Evolutionary conservation across 2,888 invertebrate genomes (phyloP).

Genomic region (Mechanitis messenoides): DNA sequence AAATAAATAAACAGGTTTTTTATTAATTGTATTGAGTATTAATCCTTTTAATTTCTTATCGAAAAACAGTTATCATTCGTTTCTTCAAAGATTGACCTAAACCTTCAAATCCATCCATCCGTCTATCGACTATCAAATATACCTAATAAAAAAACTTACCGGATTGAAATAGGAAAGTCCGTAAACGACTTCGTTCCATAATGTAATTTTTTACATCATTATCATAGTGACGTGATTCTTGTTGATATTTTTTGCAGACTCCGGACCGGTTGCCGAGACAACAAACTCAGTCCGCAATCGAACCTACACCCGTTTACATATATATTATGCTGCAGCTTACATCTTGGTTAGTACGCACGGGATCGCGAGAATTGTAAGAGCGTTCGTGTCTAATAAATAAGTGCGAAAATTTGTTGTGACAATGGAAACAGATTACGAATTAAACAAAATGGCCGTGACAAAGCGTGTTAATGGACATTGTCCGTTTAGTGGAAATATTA

Average conservation of each 20-base stretch:
- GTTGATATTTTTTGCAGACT: constrained; percentile 53
- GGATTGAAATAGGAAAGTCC: constrained; percentile 24
- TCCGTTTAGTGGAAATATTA: constrained; percentile 51
- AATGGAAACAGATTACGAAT: constrained; percentile 21
- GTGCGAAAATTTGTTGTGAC: constrained; percentile 35
- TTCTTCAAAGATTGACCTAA: too few species aligned
- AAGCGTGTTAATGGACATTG: constrained; percentile 46
- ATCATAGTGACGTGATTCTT: constrained; percentile 40
- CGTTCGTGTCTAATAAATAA: constrained; percentile 33
- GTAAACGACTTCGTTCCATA: constrained; percentile 20
- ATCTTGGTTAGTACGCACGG: constrained; percentile 38
- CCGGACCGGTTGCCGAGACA: constrained; percentile 46
- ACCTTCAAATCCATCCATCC: too few species aligned
- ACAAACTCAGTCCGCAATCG: constrained; percentile 47
- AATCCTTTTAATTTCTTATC: too few species aligned
- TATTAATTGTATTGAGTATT: too few species aligned
- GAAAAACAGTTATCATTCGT: too few species aligned
- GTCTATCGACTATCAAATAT: too few species aligned
- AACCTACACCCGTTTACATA: constrained; percentile 52
- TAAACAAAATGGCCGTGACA: constrained; percentile 16
- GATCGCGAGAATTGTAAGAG: constrained; percentile 24
- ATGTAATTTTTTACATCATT: constrained; percentile 26
- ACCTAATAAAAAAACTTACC: not conserved
- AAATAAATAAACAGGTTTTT: too few species aligned
- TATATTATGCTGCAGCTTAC: constrained; percentile 50